Evolutionary conservation across 92 coral and sea anemone species (phyloP).

Genomic region (Epizoanthus stellaris): DNA sequence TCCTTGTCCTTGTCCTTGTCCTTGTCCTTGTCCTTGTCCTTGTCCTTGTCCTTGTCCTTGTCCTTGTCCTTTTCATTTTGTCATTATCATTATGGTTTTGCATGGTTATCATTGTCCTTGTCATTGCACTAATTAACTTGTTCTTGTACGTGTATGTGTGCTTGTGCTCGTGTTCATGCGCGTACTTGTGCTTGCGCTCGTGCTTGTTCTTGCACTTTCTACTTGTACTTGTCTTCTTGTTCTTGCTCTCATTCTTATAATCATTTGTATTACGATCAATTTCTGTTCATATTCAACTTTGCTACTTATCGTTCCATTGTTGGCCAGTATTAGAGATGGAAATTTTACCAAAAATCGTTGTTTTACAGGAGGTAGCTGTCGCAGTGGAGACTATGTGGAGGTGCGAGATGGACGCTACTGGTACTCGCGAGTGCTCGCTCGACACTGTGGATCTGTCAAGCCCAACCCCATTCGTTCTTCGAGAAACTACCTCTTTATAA

Average conservation of each 20-base stretch:
- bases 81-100: background rate
- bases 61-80: background rate
- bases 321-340: background rate
- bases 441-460: conserved; percentile 63
- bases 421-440: conserved; percentile 59
- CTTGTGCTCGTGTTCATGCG: no score
- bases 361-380: conserved; percentile 52
- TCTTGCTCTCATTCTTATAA: background rate
- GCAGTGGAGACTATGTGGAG: conserved; percentile 65
- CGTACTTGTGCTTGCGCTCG: no score
- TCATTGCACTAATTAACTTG: background rate
- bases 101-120: no score
- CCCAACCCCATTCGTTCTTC: conserved; percentile 62
- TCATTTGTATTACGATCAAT: background rate
- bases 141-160: no score
- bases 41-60: background rate
- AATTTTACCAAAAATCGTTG: background rate
- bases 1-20: background rate
- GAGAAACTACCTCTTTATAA: conserved; percentile 57
- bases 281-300: background rate
- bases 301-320: background rate
- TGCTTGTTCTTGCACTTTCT: no score
- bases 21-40: background rate
- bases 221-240: background rate
- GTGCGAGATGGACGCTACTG: conserved; percentile 74